Evolutionary conservation across 2,888 invertebrate species (phyloP).

Genomic region (Sinelater perroti): DNA sequence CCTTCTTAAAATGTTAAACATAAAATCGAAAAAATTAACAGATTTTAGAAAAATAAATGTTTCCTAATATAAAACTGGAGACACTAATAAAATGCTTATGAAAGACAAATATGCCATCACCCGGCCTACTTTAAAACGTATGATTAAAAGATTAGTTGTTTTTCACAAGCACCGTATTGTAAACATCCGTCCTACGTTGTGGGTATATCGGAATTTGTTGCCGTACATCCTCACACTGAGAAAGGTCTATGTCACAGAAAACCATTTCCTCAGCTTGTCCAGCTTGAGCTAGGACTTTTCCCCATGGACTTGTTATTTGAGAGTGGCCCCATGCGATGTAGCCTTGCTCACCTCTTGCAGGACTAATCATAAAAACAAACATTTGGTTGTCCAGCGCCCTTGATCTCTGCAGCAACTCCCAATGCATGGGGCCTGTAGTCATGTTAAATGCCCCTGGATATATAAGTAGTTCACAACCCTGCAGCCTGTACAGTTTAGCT

Average conservation of each 20-base stretch:
- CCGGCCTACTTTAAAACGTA: too few relatives aligned
- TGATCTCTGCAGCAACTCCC: slow-evolving; percentile 83
- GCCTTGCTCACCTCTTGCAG: slow-evolving; percentile 78
- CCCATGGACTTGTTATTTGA: slow-evolving; percentile 85
- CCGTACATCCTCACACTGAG: slow-evolving; percentile 77
- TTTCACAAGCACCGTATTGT: slow-evolving; percentile 62
- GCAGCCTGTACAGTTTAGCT: slow-evolving; percentile 73
- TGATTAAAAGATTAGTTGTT: too few relatives aligned
- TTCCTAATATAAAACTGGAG: too few relatives aligned
- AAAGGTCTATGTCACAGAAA: slow-evolving; percentile 79
- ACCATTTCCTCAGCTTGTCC: slow-evolving; percentile 77
- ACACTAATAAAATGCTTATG: too few relatives aligned
- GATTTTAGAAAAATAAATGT: too few relatives aligned
- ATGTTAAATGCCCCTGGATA: slow-evolving; percentile 97
- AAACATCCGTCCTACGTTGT: slow-evolving; percentile 75
- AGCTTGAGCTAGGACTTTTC: slow-evolving; percentile 74
- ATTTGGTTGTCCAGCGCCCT: slow-evolving; percentile 91
- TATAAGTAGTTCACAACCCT: slow-evolving; percentile 84
- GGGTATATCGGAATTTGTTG: slow-evolving; percentile 81
- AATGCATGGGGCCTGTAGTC: slow-evolving; percentile 95
- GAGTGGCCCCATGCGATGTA: slow-evolving; percentile 94
- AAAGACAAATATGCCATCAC: too few relatives aligned
- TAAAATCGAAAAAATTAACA: too few relatives aligned
- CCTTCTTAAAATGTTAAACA: too few relatives aligned
- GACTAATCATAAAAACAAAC: slow-evolving; percentile 85